A percentile compares a stretch with the other conserved stretches of the same genome.
These are phyloP conservation scores for Cyprinodon brontotheroides DNA, from an alignment of 2,113 vertebrate species.

Conservation along the genomic window DNA sequence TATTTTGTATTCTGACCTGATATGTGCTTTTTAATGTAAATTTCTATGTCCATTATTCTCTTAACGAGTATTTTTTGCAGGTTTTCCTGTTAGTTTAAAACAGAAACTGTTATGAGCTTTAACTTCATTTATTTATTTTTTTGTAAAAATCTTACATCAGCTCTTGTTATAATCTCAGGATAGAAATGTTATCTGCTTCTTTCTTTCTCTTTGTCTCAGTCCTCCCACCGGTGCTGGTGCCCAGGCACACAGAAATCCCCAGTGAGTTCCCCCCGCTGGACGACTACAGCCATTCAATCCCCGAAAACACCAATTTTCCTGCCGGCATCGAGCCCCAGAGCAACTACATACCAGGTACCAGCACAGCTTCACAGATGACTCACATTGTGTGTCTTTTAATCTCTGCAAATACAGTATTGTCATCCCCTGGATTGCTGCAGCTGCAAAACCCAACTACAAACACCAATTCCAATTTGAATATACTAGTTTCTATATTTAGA, in stretches of 20 bases:
- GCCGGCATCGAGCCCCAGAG: conserved; percentile 97
- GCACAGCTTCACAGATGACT: neutral
- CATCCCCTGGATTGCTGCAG: too few relatives aligned
- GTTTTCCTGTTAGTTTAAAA: neutral
- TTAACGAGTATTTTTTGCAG: too few relatives aligned
- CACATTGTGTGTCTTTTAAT: neutral
- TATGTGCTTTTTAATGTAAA: too few relatives aligned
- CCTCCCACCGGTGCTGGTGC: conserved; percentile 95
- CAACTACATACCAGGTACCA: conserved; percentile 98
- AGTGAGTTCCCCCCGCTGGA: conserved; percentile 94
- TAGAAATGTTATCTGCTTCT: neutral
- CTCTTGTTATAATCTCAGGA: conserved; percentile 5
- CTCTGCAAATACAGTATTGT: neutral
- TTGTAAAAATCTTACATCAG: neutral
- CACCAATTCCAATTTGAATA: too few relatives aligned
- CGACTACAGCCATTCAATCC: conserved; percentile 98
- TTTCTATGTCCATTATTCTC: too few relatives aligned
- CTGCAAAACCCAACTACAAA: too few relatives aligned
- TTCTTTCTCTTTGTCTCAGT: conserved; percentile 75
- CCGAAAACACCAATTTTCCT: conserved; percentile 99
- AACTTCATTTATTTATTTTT: neutral
- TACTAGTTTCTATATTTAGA: too few relatives aligned
- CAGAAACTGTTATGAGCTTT: neutral
- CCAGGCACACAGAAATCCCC: conserved; percentile 95
- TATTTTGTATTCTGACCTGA: neutral